phyloP scores from a whole-genome alignment of 2,888 invertebrate species.

The Agrotis clavis region DNA sequence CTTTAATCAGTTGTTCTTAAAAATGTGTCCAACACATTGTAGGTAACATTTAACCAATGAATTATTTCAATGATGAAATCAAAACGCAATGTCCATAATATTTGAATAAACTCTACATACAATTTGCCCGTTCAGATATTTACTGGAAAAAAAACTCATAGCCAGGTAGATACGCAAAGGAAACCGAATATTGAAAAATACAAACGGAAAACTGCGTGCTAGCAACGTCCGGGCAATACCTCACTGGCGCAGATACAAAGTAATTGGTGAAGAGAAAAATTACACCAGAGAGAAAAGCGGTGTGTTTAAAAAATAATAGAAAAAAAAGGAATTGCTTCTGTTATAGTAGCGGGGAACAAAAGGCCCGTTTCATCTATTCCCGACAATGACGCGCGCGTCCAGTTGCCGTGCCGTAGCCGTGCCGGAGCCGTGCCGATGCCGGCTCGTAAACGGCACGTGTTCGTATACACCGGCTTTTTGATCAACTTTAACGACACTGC shows the following conservation, averaged over 20 bases:
- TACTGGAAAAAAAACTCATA: conserved; percentile 36
- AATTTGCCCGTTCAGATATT: background rate
- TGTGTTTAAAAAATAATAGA: conserved; percentile 76
- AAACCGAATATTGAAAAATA: conserved; percentile 75
- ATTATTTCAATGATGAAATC: background rate
- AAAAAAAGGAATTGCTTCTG: conserved; percentile 76
- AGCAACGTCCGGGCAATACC: conserved; percentile 71
- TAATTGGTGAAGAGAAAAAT: conserved; percentile 84
- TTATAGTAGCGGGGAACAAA: conserved; percentile 75
- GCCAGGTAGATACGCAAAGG: conserved; percentile 55
- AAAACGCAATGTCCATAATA: background rate
- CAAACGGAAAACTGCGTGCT: conserved; percentile 67
- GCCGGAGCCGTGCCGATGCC: conserved; percentile 18
- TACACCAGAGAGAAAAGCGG: conserved; percentile 75
- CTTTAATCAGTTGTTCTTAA: background rate
- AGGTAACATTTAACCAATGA: background rate
- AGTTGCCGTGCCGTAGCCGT: conserved; percentile 19
- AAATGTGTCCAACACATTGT: background rate
- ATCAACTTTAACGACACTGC: conserved; percentile 30
- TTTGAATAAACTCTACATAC: background rate
- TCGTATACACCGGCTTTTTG: conserved; percentile 42
- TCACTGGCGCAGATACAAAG: conserved; percentile 80
- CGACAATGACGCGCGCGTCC: conserved; percentile 66
- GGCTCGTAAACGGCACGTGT: conserved; percentile 48
- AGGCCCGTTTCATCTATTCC: conserved; percentile 72